A percentile compares a stretch with the other conserved stretches of the same genome.
phyloP scores from a whole-genome alignment of 2,888 invertebrate species.

The Sesia bembeciformis region DNA sequence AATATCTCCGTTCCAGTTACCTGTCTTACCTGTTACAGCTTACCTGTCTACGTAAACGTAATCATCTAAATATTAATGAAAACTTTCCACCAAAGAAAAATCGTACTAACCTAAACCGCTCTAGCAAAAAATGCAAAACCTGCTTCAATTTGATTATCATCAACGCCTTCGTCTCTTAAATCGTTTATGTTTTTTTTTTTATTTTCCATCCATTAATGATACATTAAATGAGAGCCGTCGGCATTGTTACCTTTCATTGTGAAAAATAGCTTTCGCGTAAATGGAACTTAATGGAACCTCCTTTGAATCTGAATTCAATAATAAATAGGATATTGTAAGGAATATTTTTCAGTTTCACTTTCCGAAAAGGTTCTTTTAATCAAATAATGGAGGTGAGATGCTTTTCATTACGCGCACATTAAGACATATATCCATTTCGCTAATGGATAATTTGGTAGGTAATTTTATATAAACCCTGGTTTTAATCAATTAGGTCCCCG shows the following conservation, averaged over 20 bases:
- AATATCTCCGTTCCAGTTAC: too few species aligned
- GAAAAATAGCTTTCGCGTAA: conserved; percentile 5
- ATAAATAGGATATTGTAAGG: conserved; percentile 3
- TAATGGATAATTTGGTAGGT: too few species aligned
- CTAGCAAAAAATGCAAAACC: background rate
- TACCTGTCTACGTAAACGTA: too few species aligned
- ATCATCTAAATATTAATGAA: too few species aligned
- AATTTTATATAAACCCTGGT: too few species aligned
- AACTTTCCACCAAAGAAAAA: too few species aligned
- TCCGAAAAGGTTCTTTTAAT: background rate
- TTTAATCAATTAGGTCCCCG: too few species aligned
- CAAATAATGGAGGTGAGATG: background rate
- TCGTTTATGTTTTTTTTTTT: background rate
- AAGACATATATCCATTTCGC: too few species aligned
- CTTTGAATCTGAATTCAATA: conserved; percentile 7
- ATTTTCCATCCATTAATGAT: conserved; percentile 5
- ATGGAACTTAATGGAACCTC: conserved; percentile 5
- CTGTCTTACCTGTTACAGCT: too few species aligned
- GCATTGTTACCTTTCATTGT: conserved; percentile 5
- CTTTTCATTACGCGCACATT: too few species aligned
- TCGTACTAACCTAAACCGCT: too few species aligned
- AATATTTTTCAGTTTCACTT: background rate
- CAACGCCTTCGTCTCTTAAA: background rate
- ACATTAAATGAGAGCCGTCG: conserved; percentile 2
- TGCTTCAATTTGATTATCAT: background rate